phyloP scores from a whole-genome alignment of 2,113 vertebrate species.

The Pimephales promelas region DNA sequence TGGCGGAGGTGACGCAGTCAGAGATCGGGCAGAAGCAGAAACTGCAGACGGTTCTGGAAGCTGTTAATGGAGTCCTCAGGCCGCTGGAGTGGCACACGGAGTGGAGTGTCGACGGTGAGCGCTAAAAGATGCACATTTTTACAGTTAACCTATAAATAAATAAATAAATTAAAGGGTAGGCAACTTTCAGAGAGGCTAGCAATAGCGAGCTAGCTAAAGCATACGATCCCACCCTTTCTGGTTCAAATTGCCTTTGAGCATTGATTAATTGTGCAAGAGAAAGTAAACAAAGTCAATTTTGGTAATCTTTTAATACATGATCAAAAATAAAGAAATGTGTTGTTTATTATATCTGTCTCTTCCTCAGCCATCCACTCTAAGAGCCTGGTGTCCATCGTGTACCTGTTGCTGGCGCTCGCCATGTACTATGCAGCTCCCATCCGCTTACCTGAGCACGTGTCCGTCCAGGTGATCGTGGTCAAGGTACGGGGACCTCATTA shows the following conservation, averaged over 20 bases:
- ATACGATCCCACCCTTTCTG: too few relatives aligned
- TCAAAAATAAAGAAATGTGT: neutral
- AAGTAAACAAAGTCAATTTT: neutral
- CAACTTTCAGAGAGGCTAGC: too few relatives aligned
- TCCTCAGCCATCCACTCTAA: conserved; percentile 89
- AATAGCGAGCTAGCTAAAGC: too few relatives aligned
- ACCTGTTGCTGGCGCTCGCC: conserved; percentile 88
- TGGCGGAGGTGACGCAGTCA: conserved; percentile 95
- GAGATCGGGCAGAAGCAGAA: conserved; percentile 97
- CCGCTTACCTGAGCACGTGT: conserved; percentile 90
- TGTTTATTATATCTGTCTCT: conserved; percentile 2
- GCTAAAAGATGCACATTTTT: neutral
- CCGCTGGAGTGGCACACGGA: conserved; percentile 87
- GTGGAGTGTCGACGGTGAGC: conserved; percentile 94
- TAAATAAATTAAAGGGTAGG: too few relatives aligned
- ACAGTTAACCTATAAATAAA: neutral
- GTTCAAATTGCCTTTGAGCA: too few relatives aligned
- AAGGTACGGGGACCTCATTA: conserved; percentile 76
- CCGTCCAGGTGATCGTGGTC: conserved; percentile 89
- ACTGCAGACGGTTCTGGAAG: conserved; percentile 90
- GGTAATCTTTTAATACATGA: neutral
- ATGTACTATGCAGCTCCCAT: conserved; percentile 92
- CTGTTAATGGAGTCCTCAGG: conserved; percentile 85
- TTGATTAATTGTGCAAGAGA: neutral
- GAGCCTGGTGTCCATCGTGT: conserved; percentile 89